phyloP scores from a whole-genome alignment of 2,888 invertebrate genomes.

The Anticlea derivata region DNA sequence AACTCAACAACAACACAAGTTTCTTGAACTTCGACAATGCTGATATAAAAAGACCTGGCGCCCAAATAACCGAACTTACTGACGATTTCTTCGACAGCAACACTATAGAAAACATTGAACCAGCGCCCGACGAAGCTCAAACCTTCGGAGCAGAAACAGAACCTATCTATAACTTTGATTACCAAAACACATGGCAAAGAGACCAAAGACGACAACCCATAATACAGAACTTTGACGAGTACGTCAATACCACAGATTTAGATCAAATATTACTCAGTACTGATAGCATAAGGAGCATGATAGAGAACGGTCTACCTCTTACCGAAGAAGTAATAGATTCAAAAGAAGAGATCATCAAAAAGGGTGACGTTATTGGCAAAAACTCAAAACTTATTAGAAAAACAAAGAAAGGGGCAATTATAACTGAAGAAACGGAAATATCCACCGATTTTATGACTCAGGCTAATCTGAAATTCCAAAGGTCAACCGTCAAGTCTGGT shows the following conservation, averaged over 20 bases:
- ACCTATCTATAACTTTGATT: conserved; percentile 69
- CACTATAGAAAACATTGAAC: conserved; percentile 60
- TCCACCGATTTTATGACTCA: conserved; percentile 69
- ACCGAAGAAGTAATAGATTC: conserved; percentile 63
- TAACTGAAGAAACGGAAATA: conserved; percentile 76
- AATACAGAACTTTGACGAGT: conserved; percentile 68
- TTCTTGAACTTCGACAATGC: conserved; percentile 62
- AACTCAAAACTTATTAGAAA: conserved; percentile 68
- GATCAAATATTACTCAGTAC: conserved; percentile 70
- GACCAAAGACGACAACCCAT: conserved; percentile 82
- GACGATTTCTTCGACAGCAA: conserved; percentile 76
- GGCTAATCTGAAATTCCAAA: conserved; percentile 72
- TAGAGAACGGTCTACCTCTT: conserved; percentile 75
- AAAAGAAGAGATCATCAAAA: conserved; percentile 65
- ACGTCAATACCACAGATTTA: conserved; percentile 65
- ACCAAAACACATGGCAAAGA: conserved; percentile 70
- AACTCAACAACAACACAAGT: conserved; percentile 64
- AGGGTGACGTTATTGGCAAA: conserved; percentile 72
- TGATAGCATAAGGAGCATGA: conserved; percentile 70
- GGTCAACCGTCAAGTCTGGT: conserved; percentile 70
- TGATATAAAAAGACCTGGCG: conserved; percentile 73
- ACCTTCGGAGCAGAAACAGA: conserved; percentile 65
- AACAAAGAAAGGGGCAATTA: conserved; percentile 70
- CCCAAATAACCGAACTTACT: conserved; percentile 78
- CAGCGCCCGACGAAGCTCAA: conserved; percentile 68